These are phyloP conservation scores for Lasioglossum lativentre DNA, from an alignment of 2,888 invertebrate genomes.

Conservation along the genomic window DNA sequence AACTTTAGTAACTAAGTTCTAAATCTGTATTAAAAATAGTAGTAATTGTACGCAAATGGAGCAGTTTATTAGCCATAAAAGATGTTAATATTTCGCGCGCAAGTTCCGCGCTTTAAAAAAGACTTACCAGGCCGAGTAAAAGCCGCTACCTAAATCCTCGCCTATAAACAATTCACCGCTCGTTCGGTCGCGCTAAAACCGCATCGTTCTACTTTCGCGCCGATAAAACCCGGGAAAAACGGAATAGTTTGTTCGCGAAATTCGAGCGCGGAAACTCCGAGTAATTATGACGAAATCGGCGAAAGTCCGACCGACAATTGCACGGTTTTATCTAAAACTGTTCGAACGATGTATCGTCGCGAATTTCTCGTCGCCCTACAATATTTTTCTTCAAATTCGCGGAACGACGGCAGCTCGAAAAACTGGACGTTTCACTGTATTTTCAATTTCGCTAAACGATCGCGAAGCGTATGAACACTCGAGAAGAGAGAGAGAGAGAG, in stretches of 20 bases:
- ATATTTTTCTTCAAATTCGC: constrained; percentile 13
- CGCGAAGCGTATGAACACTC: background rate
- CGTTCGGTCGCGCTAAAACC: background rate
- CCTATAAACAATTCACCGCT: background rate
- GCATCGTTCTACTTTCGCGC: background rate
- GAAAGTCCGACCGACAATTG: background rate
- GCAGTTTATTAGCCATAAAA: too few relatives aligned
- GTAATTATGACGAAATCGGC: constrained; percentile 11
- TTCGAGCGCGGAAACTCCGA: background rate
- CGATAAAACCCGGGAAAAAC: background rate
- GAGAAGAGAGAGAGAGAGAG: background rate
- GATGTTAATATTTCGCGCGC: too few relatives aligned
- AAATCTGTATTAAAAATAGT: too few relatives aligned
- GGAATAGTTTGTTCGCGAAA: constrained; percentile 16
- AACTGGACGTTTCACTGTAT: background rate
- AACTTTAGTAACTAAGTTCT: too few relatives aligned
- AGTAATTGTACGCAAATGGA: too few relatives aligned
- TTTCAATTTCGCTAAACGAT: constrained; percentile 1
- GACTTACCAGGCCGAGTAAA: background rate
- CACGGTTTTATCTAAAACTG: constrained; percentile 11
- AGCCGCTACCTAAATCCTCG: background rate
- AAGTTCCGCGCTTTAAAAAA: too few relatives aligned
- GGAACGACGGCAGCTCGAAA: background rate
- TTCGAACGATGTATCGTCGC: background rate
- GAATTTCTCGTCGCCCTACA: constrained; percentile 11